phyloP scores from a whole-genome alignment of 2,113 vertebrate species.

The Aramus guarauna region DNA sequence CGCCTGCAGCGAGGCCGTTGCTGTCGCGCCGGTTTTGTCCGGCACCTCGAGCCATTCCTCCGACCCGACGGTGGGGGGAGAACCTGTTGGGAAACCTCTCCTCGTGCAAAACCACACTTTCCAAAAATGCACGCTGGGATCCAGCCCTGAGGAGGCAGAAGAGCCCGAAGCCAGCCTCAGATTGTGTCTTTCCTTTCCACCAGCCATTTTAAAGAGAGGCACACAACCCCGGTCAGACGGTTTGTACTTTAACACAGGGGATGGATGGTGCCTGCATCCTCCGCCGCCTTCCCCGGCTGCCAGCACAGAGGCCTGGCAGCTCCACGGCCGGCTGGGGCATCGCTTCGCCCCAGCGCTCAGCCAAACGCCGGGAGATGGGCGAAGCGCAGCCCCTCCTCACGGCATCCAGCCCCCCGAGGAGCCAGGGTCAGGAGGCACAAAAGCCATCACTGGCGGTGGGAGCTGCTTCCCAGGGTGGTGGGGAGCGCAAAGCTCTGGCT shows the following conservation, averaged over 20 bases:
- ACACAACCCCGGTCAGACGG: not conserved
- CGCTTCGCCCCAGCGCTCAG: not conserved
- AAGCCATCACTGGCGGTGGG: fast-evolving
- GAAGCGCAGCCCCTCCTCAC: not conserved
- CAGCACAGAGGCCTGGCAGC: fast-evolving
- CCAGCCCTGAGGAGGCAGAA: not conserved
- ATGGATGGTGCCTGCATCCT: fast-evolving
- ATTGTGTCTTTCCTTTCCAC: not conserved
- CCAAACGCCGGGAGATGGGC: fast-evolving
- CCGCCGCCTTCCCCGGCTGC: not conserved
- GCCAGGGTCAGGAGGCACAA: not conserved
- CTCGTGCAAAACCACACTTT: not conserved
- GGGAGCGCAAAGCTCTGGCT: not conserved
- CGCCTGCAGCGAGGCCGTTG: not conserved
- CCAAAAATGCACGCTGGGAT: not conserved
- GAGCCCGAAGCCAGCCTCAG: not conserved
- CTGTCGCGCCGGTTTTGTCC: not conserved
- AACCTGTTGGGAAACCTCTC: not conserved
- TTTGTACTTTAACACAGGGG: not conserved
- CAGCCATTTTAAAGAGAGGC: not conserved
- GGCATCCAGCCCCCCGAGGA: not conserved
- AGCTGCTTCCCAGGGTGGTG: not conserved
- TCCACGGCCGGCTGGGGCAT: fast-evolving
- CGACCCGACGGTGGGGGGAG: fast-evolving
- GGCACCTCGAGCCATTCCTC: not conserved